A percentile compares a stretch with the other conserved stretches of the same genome.
phyloP scores from a whole-genome alignment of 1,140 invertebrate species.

The Paramacrobiotus metropolitanus region DNA sequence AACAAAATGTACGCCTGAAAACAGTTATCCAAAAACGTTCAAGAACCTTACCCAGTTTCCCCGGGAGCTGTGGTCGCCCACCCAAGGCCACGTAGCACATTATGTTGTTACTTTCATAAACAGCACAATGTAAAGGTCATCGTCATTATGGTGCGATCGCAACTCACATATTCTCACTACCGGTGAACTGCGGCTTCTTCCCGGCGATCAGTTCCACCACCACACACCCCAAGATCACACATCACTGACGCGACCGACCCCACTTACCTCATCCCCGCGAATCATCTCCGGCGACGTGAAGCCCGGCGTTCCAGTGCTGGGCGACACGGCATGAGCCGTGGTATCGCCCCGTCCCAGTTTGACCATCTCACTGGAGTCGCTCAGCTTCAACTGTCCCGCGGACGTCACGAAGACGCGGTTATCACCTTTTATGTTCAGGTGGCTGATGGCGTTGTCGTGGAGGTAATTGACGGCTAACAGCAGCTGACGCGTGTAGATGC shows the following conservation, averaged over 20 bases:
- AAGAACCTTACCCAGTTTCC: too few species aligned
- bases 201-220: constrained; percentile 69
- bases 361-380: constrained; percentile 44
- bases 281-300: constrained; percentile 58
- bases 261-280: not conserved
- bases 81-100: too few species aligned
- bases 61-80: too few species aligned
- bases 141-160: too few species aligned
- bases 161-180: too few species aligned
- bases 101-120: too few species aligned
- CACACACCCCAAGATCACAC: constrained; percentile 75
- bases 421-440: constrained; percentile 56
- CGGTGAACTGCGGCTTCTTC: constrained; percentile 47
- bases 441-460: constrained; percentile 49
- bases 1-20: too few species aligned
- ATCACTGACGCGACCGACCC: constrained; percentile 48
- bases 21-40: too few species aligned
- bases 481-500: constrained; percentile 56
- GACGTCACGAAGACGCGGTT: constrained; percentile 69
- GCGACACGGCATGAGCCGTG: constrained; percentile 55
- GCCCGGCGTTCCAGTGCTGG: constrained; percentile 59
- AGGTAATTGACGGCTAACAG: constrained; percentile 44
- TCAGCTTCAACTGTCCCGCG: constrained; percentile 58
- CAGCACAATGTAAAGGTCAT: too few species aligned
- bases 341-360: constrained; percentile 23